phyloP scores from a whole-genome alignment of 2,113 vertebrate genomes.

The Elephantulus edwardii region DNA sequence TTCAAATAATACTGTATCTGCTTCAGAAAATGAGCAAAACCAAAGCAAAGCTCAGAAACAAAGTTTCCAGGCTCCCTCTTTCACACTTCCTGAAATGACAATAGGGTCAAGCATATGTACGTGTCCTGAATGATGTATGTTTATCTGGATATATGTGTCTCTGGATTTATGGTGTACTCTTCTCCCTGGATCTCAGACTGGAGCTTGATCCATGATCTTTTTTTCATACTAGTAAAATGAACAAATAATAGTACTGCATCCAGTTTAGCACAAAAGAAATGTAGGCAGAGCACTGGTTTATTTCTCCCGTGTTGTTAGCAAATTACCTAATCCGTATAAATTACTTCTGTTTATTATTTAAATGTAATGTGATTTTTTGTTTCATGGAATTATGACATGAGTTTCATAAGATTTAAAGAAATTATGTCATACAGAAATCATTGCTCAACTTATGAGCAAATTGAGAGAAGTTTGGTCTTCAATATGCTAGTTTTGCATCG shows the following conservation, averaged over 20 bases:
- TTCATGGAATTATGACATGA: neutral
- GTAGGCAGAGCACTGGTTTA: neutral
- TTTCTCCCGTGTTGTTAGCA: slow-evolving; percentile 31
- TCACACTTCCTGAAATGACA: neutral
- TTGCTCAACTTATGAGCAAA: slow-evolving; percentile 2
- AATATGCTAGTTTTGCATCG: neutral
- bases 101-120: neutral
- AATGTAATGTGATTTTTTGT: neutral
- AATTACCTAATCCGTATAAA: neutral
- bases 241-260: neutral
- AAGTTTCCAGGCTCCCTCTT: slow-evolving; percentile 26
- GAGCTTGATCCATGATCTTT: neutral
- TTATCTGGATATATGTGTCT: neutral
- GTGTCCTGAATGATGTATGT: neutral
- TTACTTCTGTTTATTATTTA: neutral
- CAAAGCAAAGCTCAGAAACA: slow-evolving; percentile 7
- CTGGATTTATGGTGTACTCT: neutral
- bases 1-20: slow-evolving; percentile 37
- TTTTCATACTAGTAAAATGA: neutral
- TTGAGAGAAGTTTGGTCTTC: neutral
- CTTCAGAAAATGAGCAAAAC: slow-evolving; percentile 47
- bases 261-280: slow-evolving; percentile 8
- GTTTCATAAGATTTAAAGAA: neutral
- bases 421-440: neutral
- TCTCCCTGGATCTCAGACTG: neutral